Base-by-base conservation (phyloP, 2,888 invertebrate species). In the Caenorhabditis sp. region DNA sequence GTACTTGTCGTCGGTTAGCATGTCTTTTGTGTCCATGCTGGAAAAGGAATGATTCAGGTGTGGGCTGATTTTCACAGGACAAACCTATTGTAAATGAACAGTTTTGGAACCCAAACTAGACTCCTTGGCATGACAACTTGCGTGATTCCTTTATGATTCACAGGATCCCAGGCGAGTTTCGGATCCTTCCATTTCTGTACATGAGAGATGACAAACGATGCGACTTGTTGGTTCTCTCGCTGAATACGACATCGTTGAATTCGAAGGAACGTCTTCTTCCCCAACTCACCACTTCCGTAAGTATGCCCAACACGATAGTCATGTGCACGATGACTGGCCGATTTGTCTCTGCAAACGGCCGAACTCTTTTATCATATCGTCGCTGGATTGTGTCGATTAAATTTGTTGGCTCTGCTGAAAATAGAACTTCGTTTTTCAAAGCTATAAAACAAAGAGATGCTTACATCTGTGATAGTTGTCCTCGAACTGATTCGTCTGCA, bases 171-270 rank as follows among this genome's bases (percentile, higher is more conserved):
- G 8, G 84, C 60, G 22, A 89, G 60, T 28, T 87, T 85, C 13
- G 86, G 87, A 64, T 90, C 90, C 55, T 81, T 71, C 90, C 90
- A 90, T 28, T 81, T 81, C 79, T 90, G 90, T 1, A 88, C 88
- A 69, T 90, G 90, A 8, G 89, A 90, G 35, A 90, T 89, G 26
- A 90, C 90, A 53, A 89, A 88, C 15, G 89, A 85, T 24, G 90
- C 90, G 18, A 90, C 88, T 84, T 90, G 90, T 55, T 90, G 88
- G 76, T 90, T 90, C 80, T 90, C 90, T 35, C 88, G 51, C 90
- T 90, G 81, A 69, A 64, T 24, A n/a, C n/a, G n/a, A n/a, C n/a
- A n/a, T 35, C 11, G 32, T 32, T 32, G 28, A n/a, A n/a, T n/a
- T n/a, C n/a, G n/a, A n/a, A n/a, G n/a, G n/a, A n/a, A n/a, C n/a